These are phyloP conservation scores for Bettongia penicillata DNA, from an alignment of 2,113 vertebrate species.

Conservation along the genomic window DNA sequence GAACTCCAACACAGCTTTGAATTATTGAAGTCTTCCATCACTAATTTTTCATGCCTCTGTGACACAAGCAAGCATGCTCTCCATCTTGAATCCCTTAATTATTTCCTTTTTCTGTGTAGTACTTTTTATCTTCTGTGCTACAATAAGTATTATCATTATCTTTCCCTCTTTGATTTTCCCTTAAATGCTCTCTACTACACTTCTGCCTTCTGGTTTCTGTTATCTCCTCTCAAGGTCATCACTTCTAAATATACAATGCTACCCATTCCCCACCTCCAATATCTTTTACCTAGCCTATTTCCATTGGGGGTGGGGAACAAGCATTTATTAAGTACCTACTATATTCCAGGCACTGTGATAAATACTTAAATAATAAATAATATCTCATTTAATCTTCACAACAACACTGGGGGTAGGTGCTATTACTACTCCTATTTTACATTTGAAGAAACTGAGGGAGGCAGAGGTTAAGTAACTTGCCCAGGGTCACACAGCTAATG, in stretches of 20 bases:
- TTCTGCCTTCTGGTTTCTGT: background rate
- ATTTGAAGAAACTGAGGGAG: background rate
- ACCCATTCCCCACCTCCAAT: background rate
- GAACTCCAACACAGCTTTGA: background rate
- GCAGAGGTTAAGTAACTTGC: background rate
- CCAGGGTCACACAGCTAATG: background rate
- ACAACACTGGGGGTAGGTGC: background rate
- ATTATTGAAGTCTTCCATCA: background rate
- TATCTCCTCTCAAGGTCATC: background rate
- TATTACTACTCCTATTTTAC: background rate
- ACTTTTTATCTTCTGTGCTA: background rate
- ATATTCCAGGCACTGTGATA: background rate
- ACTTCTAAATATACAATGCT: background rate
- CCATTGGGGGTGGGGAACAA: background rate
- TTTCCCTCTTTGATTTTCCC: background rate
- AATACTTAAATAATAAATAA: background rate
- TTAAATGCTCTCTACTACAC: background rate
- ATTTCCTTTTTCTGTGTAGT: background rate
- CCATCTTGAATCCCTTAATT: background rate
- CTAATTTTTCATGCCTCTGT: background rate
- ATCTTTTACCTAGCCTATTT: background rate
- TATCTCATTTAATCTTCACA: background rate
- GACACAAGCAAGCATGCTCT: background rate
- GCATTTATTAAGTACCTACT: background rate
- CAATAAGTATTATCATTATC: background rate